Evolutionary conservation across 2,113 vertebrate species (phyloP), one percentile per base, ranked within the genome.

Genomic region (Pavo muticus): DNA sequence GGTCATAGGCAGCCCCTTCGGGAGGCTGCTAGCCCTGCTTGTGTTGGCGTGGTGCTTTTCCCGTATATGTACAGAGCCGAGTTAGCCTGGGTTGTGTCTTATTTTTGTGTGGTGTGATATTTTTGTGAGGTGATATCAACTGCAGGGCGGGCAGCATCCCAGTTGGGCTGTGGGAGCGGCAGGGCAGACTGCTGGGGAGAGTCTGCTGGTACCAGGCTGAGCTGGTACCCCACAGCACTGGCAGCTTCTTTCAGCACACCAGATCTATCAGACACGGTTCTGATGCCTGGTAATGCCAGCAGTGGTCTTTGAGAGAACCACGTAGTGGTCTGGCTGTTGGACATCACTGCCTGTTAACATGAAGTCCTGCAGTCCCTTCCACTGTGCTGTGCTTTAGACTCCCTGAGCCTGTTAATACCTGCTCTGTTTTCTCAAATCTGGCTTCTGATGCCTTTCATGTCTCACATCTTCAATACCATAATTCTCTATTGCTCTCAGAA

Each of bases 361-460:
- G 4, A 73, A 21, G 5, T 23, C 7, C 20, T 68, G 10, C 5
- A 14, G 20, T 71, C 15, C 5, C 1, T 11, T 52, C 8, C 7
- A 10, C 17, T 29, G 4, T 30, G 18, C 52, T 30, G 5, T 30
- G 15, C 30, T 44, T 16, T n/a, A 20, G 61, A 10, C 2, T 40
- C 59, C 4, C 24, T 50, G 39, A 45, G 30, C 2, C 3, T 56
- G 1, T 24, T 68, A 0, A 1, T 2, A 1, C 10, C 1, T 35
- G 3, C 29, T 50, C 4, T 47, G 21, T 9, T 39, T 78, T 75
- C 57, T 25, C 3, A 47, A 24, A 23, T 56, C 2, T 25, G 44
- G 25, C 6, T 13, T 91, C 15, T 59, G 2, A 11, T 68, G 18
- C n/a, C 7, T 64, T 71, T 70, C 21, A 1, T 5, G 1, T 59